Evolutionary conservation across 1,140 invertebrate species (phyloP).

Genomic region (Drosophila micromelanica): DNA sequence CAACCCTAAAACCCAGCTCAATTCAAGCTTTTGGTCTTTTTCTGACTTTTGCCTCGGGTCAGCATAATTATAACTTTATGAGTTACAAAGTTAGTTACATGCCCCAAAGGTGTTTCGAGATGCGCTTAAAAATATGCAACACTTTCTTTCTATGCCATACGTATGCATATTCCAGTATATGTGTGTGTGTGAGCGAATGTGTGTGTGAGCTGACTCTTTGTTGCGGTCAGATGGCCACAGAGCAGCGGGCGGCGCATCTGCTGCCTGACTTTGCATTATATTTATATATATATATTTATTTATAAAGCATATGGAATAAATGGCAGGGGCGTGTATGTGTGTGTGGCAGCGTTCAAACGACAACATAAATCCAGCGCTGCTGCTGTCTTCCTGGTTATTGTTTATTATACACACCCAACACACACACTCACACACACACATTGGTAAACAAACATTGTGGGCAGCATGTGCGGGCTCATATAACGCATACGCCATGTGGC

Average conservation of each 20-base stretch:
- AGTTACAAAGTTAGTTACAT: constrained; percentile 55
- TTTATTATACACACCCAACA: constrained; percentile 61
- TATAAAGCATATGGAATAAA: constrained; percentile 32
- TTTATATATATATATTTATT: constrained; percentile 18
- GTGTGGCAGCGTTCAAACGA: constrained; percentile 53
- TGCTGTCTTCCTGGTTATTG: constrained; percentile 73
- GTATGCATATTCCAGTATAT: constrained; percentile 6
- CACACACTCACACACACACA: constrained; percentile 3
- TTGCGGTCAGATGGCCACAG: constrained; percentile 49
- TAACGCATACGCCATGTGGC: constrained; percentile 69
- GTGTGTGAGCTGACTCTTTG: constrained; percentile 32
- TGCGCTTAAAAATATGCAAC: constrained; percentile 60
- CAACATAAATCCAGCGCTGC: constrained; percentile 70
- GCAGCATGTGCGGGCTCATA: constrained; percentile 47
- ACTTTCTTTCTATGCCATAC: constrained; percentile 38
- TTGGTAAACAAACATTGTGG: constrained; percentile 16
- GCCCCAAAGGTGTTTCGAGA: constrained; percentile 53
- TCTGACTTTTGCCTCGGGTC: constrained; percentile 8
- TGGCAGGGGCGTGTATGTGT: constrained; percentile 4
- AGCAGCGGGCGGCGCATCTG: constrained; percentile 23
- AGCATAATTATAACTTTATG: constrained; percentile 70
- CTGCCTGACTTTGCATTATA: constrained; percentile 34
- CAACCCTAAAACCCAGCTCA: background rate
- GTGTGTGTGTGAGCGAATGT: background rate
- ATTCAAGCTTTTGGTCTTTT: constrained; percentile 11